Evolutionary conservation across 2,888 invertebrate genomes (phyloP).

Genomic region (Lagria hirta): DNA sequence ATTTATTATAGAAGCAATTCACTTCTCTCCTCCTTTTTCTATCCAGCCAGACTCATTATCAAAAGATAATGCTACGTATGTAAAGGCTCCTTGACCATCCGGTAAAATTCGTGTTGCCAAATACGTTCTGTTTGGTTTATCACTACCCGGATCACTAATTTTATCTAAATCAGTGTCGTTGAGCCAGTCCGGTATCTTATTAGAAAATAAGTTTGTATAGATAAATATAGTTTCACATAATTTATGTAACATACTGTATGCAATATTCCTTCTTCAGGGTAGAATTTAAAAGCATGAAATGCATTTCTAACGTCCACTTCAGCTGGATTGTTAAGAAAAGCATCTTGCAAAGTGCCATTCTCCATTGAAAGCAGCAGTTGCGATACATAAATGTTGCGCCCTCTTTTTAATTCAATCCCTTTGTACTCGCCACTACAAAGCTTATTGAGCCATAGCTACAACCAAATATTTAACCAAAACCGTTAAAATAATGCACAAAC

Average conservation of each 20-base stretch:
- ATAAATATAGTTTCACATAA: neutral
- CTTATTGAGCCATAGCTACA: constrained; percentile 51
- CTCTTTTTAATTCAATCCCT: constrained; percentile 49
- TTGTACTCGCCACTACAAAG: constrained; percentile 48
- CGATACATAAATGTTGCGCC: constrained; percentile 54
- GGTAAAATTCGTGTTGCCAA: constrained; percentile 55
- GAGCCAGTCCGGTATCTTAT: constrained; percentile 46
- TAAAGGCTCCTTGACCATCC: constrained; percentile 54
- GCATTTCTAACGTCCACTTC: constrained; percentile 50
- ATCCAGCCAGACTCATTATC: constrained; percentile 51
- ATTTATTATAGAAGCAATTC: constrained; percentile 17
- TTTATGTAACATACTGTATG: neutral
- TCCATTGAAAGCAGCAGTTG: constrained; percentile 54
- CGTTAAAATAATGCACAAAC: constrained; percentile 25
- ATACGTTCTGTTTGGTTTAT: constrained; percentile 52
- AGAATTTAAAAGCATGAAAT: constrained; percentile 44
- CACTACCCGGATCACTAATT: constrained; percentile 34
- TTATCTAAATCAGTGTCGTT: constrained; percentile 39
- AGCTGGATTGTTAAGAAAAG: constrained; percentile 48
- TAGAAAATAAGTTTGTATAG: neutral
- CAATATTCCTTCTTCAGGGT: constrained; percentile 24
- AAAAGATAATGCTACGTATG: constrained; percentile 53
- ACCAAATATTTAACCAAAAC: constrained; percentile 4
- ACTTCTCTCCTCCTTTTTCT: constrained; percentile 49
- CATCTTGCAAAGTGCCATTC: constrained; percentile 48